phyloP scores from a whole-genome alignment of 2,113 vertebrate species.

The Onychostruthus taczanowskii region DNA sequence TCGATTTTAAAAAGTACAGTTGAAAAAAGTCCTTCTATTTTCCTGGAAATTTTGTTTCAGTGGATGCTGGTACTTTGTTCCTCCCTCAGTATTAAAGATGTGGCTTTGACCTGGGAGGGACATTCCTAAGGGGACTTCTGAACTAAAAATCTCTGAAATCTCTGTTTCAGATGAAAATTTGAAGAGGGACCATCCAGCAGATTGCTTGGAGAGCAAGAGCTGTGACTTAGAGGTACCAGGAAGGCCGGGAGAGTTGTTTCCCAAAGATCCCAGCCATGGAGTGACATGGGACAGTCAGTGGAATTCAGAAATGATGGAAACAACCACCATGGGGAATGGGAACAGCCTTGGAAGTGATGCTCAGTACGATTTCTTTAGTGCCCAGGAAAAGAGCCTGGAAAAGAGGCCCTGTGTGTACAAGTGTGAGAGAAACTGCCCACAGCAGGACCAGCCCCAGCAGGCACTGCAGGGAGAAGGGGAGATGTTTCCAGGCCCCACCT shows the following conservation, averaged over 20 bases:
- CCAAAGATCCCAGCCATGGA: not conserved
- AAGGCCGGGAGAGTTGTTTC: not conserved
- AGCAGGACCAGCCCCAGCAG: not conserved
- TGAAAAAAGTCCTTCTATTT: not conserved
- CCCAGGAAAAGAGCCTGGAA: not conserved
- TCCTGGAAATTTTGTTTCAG: not conserved
- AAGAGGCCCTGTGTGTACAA: not conserved
- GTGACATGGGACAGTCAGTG: not conserved
- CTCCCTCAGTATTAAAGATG: not conserved
- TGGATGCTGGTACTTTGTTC: too few relatives aligned
- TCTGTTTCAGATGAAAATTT: not conserved
- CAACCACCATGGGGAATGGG: fast-evolving
- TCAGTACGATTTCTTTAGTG: not conserved
- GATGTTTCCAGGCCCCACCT: not conserved
- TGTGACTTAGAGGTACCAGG: not conserved
- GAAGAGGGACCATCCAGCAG: not conserved
- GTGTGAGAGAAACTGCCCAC: not conserved
- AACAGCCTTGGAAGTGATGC: not conserved
- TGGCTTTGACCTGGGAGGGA: not conserved
- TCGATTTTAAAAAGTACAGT: not conserved
- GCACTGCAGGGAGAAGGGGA: not conserved
- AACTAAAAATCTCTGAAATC: not conserved
- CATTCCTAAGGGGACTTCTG: not conserved
- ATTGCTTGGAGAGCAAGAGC: not conserved
- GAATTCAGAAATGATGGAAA: not conserved